Evolutionary conservation across 2,888 invertebrate genomes (phyloP), one percentile per base, ranked within the genome.

Genomic region (Drosophila imparisetae): DNA sequence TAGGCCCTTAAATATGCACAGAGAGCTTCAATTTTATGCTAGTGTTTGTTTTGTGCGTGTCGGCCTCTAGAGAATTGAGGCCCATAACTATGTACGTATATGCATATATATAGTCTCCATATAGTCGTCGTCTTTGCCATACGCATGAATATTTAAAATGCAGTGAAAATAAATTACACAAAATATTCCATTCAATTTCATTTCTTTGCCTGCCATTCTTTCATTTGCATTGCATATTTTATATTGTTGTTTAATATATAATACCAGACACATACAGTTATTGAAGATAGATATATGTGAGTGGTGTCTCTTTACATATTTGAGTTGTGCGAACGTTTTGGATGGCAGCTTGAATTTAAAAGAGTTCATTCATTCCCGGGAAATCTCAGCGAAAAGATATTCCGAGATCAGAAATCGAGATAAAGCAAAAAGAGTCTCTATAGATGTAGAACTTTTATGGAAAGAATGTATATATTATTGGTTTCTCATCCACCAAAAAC

Each of bases 131-230:
- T 45, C 29, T 49, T 50, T 66, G 72, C 42, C 29, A 52, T 62
- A 57, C n/a, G 57, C 76, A 87, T 88, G 78, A 88, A 88, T 87
- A 88, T 86, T 87, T 88, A 78, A 87, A 80, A 71, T 85, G 82
- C 86, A 82, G 53, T 74, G 65, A 65, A 75, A 81, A 76, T 73
- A 78, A 75, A 80, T 76, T 68, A 54, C 67, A 78, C 80, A 73
- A 83, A 86, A 85, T 82, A 86, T 83, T 83, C 79, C 82, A 84
- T 86, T 83, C 79, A 86, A 79, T 85, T 87, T 83, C 74, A 68
- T 73, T 81, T 78, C 54, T 69, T 75, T 45, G 45, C 50, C 65
- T 50, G 70, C 38, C 21, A 50, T 55, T 66, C 65, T 63, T 66
- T 61, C 38, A 71, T 68, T 58, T 65, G 49, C 29, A 30, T 49